Evolutionary conservation across 2,888 invertebrate genomes (phyloP), one percentile per base, ranked within the genome.

Genomic region (Bhutanitis thaidina): DNA sequence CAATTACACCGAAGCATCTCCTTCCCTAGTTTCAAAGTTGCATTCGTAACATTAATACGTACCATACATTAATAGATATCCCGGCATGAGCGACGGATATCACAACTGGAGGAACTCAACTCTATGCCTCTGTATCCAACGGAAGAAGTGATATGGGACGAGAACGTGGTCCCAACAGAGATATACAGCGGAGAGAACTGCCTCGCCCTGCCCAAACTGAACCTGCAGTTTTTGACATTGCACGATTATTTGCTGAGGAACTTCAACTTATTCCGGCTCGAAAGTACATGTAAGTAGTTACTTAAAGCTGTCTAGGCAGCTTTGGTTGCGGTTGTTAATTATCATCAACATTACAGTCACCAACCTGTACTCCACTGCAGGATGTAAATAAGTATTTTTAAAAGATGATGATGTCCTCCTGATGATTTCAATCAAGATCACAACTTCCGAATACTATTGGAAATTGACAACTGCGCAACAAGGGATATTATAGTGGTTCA

Each of bases 41-140:
- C n/a, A n/a, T n/a, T n/a, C n/a, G n/a, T n/a, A n/a, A n/a, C n/a
- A n/a, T n/a, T n/a, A n/a, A n/a, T n/a, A n/a, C n/a, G n/a, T n/a
- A n/a, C n/a, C n/a, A n/a, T 8, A 10, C 32, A 3, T n/a, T 20
- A 44, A 30, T 25, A 94, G 94, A 92, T 95, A 61, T 95, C 94
- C 0, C 91, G 96, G 1, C 97, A 98, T 77, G 97, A 98, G 77
- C 92, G 94, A 35, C 92, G 97, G 43, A 93, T 94, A 30, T 98
- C 98, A 0, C 98, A 99, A 71, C 84, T 99, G 47, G 97, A 98
- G 72, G 95, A 96, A 49, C 85, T 99, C 9, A 99, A 99, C 77
- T 96, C 97, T 64, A 98, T 99, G 97, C 99, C 99, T 0, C 90
- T 99, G 0, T 99, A 99, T 76, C 99, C 99, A 0, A 99, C 98